Evolutionary conservation across 1,140 invertebrate species (phyloP).

Genomic region (Papilio polytes): DNA sequence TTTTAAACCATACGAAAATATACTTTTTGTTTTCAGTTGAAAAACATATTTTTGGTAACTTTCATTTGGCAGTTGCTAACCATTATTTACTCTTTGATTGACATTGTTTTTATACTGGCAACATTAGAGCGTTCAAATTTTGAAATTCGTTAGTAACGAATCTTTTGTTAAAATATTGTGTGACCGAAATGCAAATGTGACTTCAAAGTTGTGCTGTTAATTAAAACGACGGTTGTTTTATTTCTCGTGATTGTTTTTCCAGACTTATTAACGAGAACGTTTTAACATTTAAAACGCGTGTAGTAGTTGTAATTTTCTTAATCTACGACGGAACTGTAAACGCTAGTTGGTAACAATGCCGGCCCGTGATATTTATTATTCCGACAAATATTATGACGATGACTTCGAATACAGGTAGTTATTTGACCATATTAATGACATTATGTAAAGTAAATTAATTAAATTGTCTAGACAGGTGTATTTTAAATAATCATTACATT

Average conservation of each 20-base stretch:
- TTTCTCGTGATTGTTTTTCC: background rate
- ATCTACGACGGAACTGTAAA: background rate
- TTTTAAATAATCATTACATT: background rate
- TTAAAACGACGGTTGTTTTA: background rate
- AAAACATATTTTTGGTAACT: too few species aligned
- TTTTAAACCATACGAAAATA: background rate
- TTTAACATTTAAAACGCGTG: background rate
- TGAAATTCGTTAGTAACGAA: constrained; percentile 62
- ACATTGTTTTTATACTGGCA: constrained; percentile 14
- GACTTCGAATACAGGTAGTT: constrained; percentile 93
- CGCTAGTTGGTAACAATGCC: constrained; percentile 56
- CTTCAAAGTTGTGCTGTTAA: constrained; percentile 9
- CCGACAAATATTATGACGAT: constrained; percentile 95
- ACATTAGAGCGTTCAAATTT: constrained; percentile 60
- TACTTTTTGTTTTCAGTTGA: background rate
- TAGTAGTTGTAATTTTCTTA: background rate
- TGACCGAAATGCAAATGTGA: constrained; percentile 19
- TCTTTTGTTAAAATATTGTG: constrained; percentile 41
- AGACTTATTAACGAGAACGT: background rate
- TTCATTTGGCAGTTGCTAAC: background rate
- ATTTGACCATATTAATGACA: background rate
- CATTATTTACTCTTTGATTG: background rate
- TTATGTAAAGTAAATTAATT: background rate
- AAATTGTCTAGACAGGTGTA: background rate
- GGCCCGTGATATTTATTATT: constrained; percentile 92